Conservation (phyloP, 2,888 invertebrate species). For the Xanthorhoe spadicearia region DNA sequence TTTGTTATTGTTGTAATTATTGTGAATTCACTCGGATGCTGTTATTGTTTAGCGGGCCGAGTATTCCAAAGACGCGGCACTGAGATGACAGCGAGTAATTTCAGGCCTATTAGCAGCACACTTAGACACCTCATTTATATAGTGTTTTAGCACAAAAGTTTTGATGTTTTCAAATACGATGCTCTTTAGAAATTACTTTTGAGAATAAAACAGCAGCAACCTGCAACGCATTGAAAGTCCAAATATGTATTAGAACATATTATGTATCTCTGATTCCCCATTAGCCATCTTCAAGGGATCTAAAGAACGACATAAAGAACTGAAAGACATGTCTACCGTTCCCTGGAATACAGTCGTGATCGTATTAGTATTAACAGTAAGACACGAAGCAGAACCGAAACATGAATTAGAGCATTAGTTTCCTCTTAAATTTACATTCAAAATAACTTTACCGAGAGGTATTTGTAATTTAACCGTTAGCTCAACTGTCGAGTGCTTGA, state of each 20-base stretch:
- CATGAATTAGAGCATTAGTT: slow-evolving; percentile 12
- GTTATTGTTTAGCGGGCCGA: slow-evolving; percentile 16
- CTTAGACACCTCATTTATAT: neutral
- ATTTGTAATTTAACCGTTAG: slow-evolving; percentile 55
- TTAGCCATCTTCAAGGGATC: too few species aligned
- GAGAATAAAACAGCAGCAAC: neutral
- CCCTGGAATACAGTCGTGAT: too few species aligned
- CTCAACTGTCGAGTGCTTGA: slow-evolving; percentile 57
- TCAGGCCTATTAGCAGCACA: neutral
- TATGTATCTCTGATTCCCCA: too few species aligned
- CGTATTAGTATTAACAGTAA: too few species aligned
- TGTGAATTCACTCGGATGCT: slow-evolving; percentile 25
- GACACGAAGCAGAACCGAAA: slow-evolving; percentile 1
- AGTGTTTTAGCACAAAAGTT: neutral
- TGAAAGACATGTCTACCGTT: too few species aligned
- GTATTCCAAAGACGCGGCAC: slow-evolving; percentile 10
- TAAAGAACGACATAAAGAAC: too few species aligned
- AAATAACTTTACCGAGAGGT: slow-evolving; percentile 40
- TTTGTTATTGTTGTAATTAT: slow-evolving; percentile 38
- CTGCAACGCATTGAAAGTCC: too few species aligned
- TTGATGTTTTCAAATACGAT: neutral
- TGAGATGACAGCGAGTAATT: neutral
- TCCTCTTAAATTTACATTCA: slow-evolving; percentile 33
- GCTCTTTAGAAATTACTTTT: neutral
- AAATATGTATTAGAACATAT: too few species aligned